A percentile compares a stretch with the other conserved stretches of the same genome.
Evolutionary conservation across 2,888 invertebrate species (phyloP).

Genomic region (Cactoblastis cactorum): DNA sequence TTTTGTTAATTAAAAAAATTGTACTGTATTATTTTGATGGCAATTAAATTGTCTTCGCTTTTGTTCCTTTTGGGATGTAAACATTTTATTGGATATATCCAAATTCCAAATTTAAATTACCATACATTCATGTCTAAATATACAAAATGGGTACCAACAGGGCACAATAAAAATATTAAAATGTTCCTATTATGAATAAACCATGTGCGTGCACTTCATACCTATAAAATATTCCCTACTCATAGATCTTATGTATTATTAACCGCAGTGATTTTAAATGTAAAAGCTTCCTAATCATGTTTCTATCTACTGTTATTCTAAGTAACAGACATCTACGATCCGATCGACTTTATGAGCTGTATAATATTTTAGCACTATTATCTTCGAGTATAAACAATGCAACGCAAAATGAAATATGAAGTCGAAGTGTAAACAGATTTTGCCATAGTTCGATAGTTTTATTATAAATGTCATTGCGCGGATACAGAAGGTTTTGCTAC

Average conservation of each 20-base stretch:
- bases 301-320: slow-evolving; percentile 17
- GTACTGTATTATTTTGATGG: background rate
- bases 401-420: slow-evolving; percentile 9
- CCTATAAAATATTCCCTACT: slow-evolving; percentile 15
- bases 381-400: slow-evolving; percentile 5
- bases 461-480: background rate
- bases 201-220: slow-evolving; percentile 17
- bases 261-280: slow-evolving; percentile 21
- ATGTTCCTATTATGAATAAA: slow-evolving; percentile 15
- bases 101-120: background rate
- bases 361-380: slow-evolving; percentile 16
- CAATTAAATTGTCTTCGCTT: background rate
- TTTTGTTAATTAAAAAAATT: background rate
- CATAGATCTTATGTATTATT: slow-evolving; percentile 17
- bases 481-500: background rate
- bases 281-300: slow-evolving; percentile 19
- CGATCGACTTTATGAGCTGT: slow-evolving; percentile 16
- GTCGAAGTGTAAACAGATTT: slow-evolving; percentile 1
- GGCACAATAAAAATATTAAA: slow-evolving; percentile 17
- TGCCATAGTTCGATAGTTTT: background rate
- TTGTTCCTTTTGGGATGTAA: background rate
- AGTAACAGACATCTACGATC: slow-evolving; percentile 16
- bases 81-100: background rate
- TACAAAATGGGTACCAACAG: slow-evolving; percentile 7
- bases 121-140: slow-evolving; percentile 13